A percentile compares a stretch with the other conserved stretches of the same genome.
These are phyloP conservation scores for Ecliptopera silaceata DNA, from an alignment of 2,888 invertebrate species.

Conservation along the genomic window DNA sequence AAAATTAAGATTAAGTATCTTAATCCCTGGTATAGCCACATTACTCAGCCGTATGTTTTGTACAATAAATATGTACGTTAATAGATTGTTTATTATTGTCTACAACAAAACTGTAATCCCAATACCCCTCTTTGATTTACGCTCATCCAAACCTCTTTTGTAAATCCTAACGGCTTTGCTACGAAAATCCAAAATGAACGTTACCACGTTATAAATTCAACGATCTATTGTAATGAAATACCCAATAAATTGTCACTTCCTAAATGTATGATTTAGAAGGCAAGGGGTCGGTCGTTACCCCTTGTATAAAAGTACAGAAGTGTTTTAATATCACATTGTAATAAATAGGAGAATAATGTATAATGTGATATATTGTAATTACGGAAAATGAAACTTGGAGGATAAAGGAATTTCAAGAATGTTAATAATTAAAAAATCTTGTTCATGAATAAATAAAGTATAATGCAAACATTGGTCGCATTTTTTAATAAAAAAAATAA, in stretches of 20 bases:
- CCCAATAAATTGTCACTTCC: constrained; percentile 77
- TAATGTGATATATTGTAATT: not conserved
- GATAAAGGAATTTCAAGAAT: too few relatives aligned
- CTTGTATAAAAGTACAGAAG: constrained; percentile 43
- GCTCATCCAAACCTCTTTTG: constrained; percentile 29
- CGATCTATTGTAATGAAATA: constrained; percentile 67
- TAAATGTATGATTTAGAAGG: constrained; percentile 41
- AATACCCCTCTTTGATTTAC: constrained; percentile 35
- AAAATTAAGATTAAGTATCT: too few relatives aligned
- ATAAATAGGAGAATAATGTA: constrained; percentile 18
- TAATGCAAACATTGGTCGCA: too few relatives aligned
- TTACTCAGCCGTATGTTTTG: too few relatives aligned
- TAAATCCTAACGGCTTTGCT: constrained; percentile 51
- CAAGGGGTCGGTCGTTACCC: constrained; percentile 52
- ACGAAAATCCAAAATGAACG: constrained; percentile 47
- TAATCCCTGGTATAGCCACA: too few relatives aligned
- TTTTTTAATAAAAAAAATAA: too few relatives aligned
- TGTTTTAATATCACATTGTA: constrained; percentile 29
- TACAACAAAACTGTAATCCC: constrained; percentile 11
- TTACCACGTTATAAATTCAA: constrained; percentile 78
- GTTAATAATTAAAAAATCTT: too few relatives aligned
- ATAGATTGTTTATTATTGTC: too few relatives aligned
- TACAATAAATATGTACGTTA: too few relatives aligned
- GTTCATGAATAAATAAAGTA: too few relatives aligned
- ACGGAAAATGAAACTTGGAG: too few relatives aligned